These are phyloP conservation scores for Thalassoma bifasciatum DNA, from an alignment of 2,113 vertebrate genomes.

Conservation along the genomic window DNA sequence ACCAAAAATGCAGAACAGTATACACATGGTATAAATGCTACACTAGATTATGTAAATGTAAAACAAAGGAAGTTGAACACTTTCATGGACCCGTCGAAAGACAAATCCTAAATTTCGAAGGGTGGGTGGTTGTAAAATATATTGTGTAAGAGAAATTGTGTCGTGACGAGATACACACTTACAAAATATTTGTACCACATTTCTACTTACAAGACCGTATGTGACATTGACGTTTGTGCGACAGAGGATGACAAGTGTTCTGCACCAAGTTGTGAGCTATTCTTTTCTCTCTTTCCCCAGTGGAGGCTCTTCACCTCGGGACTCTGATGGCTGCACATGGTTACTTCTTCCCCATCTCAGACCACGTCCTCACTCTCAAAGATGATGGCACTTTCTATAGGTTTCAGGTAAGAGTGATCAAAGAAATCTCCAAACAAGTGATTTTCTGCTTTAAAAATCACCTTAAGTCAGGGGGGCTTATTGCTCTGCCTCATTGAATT, in stretches of 20 bases:
- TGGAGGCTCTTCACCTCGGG: constrained; percentile 95
- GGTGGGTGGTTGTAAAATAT: too few relatives aligned
- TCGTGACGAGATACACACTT: too few relatives aligned
- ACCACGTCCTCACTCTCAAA: constrained; percentile 96
- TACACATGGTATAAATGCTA: too few relatives aligned
- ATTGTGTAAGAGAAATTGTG: too few relatives aligned
- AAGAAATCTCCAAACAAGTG: neutral
- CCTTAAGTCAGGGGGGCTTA: neutral
- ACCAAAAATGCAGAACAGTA: neutral
- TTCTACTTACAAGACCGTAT: neutral
- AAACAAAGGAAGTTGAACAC: too few relatives aligned
- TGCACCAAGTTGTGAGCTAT: constrained; percentile 4
- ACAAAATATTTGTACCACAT: neutral
- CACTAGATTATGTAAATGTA: neutral
- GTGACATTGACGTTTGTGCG: too few relatives aligned
- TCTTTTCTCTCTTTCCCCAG: constrained; percentile 76
- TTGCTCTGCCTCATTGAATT: neutral
- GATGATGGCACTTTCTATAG: constrained; percentile 98
- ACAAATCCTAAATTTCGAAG: too few relatives aligned
- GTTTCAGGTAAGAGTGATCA: constrained; percentile 87
- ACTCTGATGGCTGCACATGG: constrained; percentile 97
- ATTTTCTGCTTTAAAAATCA: neutral
- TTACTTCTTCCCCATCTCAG: constrained; percentile 98
- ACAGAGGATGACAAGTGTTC: too few relatives aligned
- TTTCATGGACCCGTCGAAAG: too few relatives aligned